Evolutionary conservation across 2,797 vertebrate genomes (phyloP).

Genomic region (Pipistrellus kuhlii): DNA sequence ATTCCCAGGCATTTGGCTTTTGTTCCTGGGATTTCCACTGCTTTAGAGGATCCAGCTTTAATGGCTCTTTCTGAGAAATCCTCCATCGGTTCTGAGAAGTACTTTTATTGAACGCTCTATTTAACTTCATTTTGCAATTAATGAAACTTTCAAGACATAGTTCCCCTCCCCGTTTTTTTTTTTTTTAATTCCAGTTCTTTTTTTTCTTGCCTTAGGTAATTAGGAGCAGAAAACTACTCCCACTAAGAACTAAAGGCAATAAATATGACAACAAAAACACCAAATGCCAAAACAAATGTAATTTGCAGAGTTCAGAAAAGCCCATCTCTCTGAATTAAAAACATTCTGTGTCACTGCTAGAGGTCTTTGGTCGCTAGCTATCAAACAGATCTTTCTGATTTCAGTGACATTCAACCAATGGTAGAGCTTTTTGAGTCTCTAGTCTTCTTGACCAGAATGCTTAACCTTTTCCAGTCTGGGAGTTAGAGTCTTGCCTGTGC

Average conservation of each 20-base stretch:
- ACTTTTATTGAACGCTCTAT: slow-evolving; percentile 83
- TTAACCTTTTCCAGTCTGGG: slow-evolving; percentile 62
- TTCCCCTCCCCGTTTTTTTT: slow-evolving; percentile 10
- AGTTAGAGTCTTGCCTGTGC: not conserved
- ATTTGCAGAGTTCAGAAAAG: slow-evolving; percentile 77
- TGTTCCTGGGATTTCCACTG: slow-evolving; percentile 86
- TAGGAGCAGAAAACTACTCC: slow-evolving; percentile 77
- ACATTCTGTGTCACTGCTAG: slow-evolving; percentile 23
- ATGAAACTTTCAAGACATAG: slow-evolving; percentile 82
- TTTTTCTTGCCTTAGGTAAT: slow-evolving; percentile 77
- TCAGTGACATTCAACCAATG: not conserved
- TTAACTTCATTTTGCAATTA: slow-evolving; percentile 84
- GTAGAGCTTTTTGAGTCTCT: not conserved
- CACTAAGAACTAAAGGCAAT: slow-evolving; percentile 76
- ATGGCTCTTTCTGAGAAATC: slow-evolving; percentile 86
- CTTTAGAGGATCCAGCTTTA: slow-evolving; percentile 83
- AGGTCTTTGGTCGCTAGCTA: slow-evolving; percentile 50
- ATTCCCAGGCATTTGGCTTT: slow-evolving; percentile 81
- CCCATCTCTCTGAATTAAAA: slow-evolving; percentile 70
- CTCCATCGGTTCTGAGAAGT: slow-evolving; percentile 77
- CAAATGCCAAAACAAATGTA: slow-evolving; percentile 83
- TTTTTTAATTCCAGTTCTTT: slow-evolving; percentile 47
- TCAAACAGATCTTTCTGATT: slow-evolving; percentile 63
- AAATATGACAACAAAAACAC: slow-evolving; percentile 78
- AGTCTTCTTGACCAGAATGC: slow-evolving; percentile 51